Base-by-base conservation (phyloP, 2,888 invertebrate species). In the Tenthredo scrophulariae region DNA sequence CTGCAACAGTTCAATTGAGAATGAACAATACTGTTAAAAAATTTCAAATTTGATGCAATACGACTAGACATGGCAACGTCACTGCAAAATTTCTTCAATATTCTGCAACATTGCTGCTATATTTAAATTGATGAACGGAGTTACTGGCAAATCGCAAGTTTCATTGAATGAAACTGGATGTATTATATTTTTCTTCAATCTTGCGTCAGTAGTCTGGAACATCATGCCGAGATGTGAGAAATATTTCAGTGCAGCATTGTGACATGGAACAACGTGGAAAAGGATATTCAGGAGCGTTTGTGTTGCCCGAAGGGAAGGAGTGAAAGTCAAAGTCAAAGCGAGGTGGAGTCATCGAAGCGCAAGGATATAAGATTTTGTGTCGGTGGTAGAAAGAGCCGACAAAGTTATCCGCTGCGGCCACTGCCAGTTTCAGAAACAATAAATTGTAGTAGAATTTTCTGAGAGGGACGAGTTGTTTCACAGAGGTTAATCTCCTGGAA, bases 401-500 rank as follows among this genome's bases (percentile, higher is more conserved):
- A 74, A 74, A 74, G 74, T 40, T 18, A 54, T n/a, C 74, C 74
- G 22, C 22, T 22, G 7, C 7, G 43, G 26, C 26, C 74, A 15
- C n/a, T 13, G 43, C 22, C 43, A 10, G 0, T 37, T 54, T 43
- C 26, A 37, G 40, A 43, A 40, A 74, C 46, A 74, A 74, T 43
- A 74, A 46, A 54, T n/a, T 26, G 15, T 26, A 26, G 74, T 26
- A 1, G 40, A 40, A 29, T 46, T 46, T 74, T 74, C 22, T 43
- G 43, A 43, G 22, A 26, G 26, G 46, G 43, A 74, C 74, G 46
- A 22, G 74, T 74, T 67, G 33, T 67, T 67, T 67, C 74, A 74
- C 40, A 40, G 74, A 43, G 46, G 46, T 40, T 74, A 74, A 74
- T 74, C 74, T 74, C 7, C 26, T 26, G 74, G 74, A 74, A 74